Conservation (phyloP, 2,888 invertebrate genomes). For the Herminia tarsipennalis region DNA sequence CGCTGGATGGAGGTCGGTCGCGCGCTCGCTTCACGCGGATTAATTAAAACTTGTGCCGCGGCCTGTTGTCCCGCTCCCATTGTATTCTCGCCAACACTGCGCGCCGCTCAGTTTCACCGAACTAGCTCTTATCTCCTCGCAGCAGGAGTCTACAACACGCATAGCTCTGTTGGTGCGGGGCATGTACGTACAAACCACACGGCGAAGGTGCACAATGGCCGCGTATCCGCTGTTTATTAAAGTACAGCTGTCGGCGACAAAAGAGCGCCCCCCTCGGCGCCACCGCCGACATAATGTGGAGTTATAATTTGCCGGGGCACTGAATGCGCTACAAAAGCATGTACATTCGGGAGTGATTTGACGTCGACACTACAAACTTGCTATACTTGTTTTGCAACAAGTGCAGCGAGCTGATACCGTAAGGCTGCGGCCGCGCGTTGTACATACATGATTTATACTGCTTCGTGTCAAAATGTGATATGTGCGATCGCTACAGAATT, state of each 20-base stretch:
- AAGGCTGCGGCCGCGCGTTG: no score
- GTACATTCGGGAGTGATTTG: background rate
- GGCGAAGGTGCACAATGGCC: constrained; percentile 44
- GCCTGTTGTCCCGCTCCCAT: constrained; percentile 27
- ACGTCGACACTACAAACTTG: background rate
- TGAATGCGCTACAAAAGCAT: background rate
- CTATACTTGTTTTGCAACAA: background rate
- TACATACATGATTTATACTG: no score
- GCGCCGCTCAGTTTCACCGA: background rate
- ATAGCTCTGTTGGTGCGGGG: background rate
- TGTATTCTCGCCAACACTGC: constrained; percentile 1
- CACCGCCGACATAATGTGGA: background rate
- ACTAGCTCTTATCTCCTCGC: background rate
- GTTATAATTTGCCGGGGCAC: constrained; percentile 6
- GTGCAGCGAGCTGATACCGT: no score
- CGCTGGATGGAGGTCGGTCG: constrained; percentile 2
- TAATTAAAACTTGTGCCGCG: constrained; percentile 43
- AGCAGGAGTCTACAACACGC: background rate
- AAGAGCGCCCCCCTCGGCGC: constrained; percentile 16
- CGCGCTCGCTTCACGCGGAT: constrained; percentile 30
- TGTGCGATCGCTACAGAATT: no score
- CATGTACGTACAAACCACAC: constrained; percentile 20
- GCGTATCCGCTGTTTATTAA: constrained; percentile 43
- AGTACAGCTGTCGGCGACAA: constrained; percentile 43
- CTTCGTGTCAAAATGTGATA: no score